A percentile compares a stretch with the other conserved stretches of the same genome.
These are phyloP conservation scores for Sminthurinus signatus DNA, from an alignment of 1,140 invertebrate species.

Conservation along the genomic window DNA sequence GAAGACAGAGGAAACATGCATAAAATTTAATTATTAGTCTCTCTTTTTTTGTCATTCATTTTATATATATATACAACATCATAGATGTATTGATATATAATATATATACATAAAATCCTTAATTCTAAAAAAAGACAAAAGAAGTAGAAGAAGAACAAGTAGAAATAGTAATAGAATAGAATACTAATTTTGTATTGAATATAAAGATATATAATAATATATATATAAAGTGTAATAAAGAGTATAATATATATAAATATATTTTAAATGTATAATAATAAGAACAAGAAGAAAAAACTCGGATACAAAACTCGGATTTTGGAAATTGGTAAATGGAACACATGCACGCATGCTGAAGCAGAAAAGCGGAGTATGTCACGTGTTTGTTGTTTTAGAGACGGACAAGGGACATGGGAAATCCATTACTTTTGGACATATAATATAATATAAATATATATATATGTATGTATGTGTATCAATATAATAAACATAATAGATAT, in stretches of 20 bases:
- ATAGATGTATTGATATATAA: neutral
- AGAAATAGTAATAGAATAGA: too few species aligned
- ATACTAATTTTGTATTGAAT: too few species aligned
- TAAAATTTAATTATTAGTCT: neutral
- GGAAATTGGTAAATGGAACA: neutral
- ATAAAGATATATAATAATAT: too few species aligned
- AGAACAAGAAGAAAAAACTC: neutral
- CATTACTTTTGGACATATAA: neutral
- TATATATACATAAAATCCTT: neutral
- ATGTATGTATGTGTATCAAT: neutral
- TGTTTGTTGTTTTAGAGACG: neutral
- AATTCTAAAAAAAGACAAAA: neutral
- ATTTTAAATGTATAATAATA: too few species aligned
- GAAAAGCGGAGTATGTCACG: constrained; percentile 3
- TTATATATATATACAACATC: neutral
- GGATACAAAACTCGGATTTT: neutral
- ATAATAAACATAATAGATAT: too few species aligned
- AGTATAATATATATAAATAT: too few species aligned
- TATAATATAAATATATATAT: neutral
- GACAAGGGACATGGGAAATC: constrained; percentile 1
- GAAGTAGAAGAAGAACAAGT: neutral
- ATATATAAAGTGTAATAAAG: too few species aligned
- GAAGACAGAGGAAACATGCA: neutral
- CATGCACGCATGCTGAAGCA: constrained; percentile 1
- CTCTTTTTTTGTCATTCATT: neutral